A percentile compares a stretch with the other conserved stretches of the same genome.
phyloP scores from a whole-genome alignment of 2,797 vertebrate genomes.

The Eulemur coronatus region DNA sequence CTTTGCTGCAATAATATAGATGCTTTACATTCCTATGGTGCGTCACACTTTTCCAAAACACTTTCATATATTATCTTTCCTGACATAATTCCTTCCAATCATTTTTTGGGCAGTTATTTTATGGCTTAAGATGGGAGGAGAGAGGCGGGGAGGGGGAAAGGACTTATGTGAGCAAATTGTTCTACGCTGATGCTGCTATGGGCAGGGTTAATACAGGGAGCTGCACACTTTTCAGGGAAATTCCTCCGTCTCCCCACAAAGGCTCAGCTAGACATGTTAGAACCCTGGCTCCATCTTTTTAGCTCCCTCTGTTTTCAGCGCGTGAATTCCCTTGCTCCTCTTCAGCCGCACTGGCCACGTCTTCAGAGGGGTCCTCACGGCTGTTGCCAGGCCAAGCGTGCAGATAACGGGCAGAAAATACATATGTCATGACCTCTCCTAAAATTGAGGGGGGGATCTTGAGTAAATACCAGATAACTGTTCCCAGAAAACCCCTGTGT shows the following conservation, averaged over 20 bases:
- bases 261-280: neutral
- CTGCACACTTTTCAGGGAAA: neutral
- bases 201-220: neutral
- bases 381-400: rapidly evolving
- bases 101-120: neutral
- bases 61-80: neutral
- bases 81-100: neutral
- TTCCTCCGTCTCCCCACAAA: neutral
- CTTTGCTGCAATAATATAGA: neutral
- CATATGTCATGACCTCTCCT: neutral
- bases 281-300: neutral
- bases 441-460: neutral
- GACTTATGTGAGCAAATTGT: rapidly evolving
- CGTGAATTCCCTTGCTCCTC: neutral
- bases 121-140: neutral
- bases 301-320: neutral
- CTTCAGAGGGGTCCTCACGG: neutral
- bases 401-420: neutral
- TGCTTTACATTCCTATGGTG: neutral
- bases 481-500: neutral
- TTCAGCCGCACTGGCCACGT: neutral
- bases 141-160: neutral
- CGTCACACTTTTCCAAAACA: neutral
- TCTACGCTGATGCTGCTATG: rapidly evolving
- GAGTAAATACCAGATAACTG: neutral